Evolutionary conservation across 2,888 invertebrate species (phyloP), one percentile per base, ranked within the genome.

Genomic region (Gari tellinella): DNA sequence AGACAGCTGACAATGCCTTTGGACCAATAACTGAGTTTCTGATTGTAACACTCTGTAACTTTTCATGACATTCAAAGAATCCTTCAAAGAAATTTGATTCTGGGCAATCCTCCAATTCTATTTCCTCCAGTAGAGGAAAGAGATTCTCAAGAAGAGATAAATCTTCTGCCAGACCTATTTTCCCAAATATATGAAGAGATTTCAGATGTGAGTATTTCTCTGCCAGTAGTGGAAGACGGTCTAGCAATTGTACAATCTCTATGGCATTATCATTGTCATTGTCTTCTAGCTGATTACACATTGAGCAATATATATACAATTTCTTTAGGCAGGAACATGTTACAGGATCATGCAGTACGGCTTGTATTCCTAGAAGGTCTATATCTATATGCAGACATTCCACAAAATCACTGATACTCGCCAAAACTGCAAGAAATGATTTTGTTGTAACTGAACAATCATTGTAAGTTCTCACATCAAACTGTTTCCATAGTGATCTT

Each of bases 271-370:
- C 61, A 21, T 17, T 40, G 23, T 51, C 12, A 60, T 23, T 45
- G 19, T 43, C 0, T 52, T 60, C 21, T 43, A 40, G 21, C 46
- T 61, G 12, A 46, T 31, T 8, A 52, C 25, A 10, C 38, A 45
- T 7, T 31, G 26, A 10, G 23, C 63, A 37, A 53, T 51, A 25
- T 23, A 79, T 40, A 25, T 56, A 45, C 12, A 83, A 37, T 21
- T 65, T 64, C n/a, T 61, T 68, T 3, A 84, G 52, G 25, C 78
- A 70, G 15, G 74, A 55, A 64, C 81, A 82, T 7, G 56, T n/a
- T 7, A 79, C 67, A 17, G 51, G 68, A 21, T 70, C 68, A 40
- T 81, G 81, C 2, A 66, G 23, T 26, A 80, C 72, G 23, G 65
- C 57, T 0, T 49, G 38, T 17, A 68, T 53, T 26, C 76, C 61